phyloP scores from a whole-genome alignment of 2,888 invertebrate species.

The Myopa tessellatipennis region DNA sequence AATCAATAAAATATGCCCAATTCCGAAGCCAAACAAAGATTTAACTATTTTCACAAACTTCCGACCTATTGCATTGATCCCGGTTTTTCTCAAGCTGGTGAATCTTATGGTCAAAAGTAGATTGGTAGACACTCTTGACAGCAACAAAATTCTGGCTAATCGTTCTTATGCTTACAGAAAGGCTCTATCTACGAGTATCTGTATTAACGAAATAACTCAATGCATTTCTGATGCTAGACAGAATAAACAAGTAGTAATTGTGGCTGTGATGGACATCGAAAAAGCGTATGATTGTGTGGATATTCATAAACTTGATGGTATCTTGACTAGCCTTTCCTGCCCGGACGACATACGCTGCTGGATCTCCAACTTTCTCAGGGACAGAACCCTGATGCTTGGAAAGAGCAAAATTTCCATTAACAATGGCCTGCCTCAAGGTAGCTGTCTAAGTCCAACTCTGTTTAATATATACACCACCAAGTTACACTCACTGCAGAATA shows the following conservation, averaged over 20 bases:
- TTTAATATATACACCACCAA: constrained; percentile 35
- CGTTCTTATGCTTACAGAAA: constrained; percentile 34
- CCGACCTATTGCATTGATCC: constrained; percentile 26
- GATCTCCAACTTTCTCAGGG: constrained; percentile 22
- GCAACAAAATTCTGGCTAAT: constrained; percentile 7
- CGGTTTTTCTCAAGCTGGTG: constrained; percentile 16
- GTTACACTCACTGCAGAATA: constrained; percentile 16
- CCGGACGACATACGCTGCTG: constrained; percentile 1
- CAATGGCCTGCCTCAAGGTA: constrained; percentile 37
- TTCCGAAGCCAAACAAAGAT: constrained; percentile 28
- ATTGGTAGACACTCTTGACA: neutral
- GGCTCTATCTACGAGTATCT: constrained; percentile 1
- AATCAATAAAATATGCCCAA: constrained; percentile 28
- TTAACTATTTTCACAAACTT: constrained; percentile 1
- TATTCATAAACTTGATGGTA: neutral
- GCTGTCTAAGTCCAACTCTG: constrained; percentile 31
- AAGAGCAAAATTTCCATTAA: neutral
- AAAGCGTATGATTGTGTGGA: constrained; percentile 39
- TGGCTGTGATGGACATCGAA: constrained; percentile 16
- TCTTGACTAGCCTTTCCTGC: neutral
- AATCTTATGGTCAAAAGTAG: constrained; percentile 25
- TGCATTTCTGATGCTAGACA: constrained; percentile 8
- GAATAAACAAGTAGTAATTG: constrained; percentile 10
- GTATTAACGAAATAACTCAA: constrained; percentile 36
- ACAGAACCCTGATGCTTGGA: constrained; percentile 11